Evolutionary conservation across 2,797 vertebrate genomes (phyloP).

Genomic region (Eutrigla gurnardus): DNA sequence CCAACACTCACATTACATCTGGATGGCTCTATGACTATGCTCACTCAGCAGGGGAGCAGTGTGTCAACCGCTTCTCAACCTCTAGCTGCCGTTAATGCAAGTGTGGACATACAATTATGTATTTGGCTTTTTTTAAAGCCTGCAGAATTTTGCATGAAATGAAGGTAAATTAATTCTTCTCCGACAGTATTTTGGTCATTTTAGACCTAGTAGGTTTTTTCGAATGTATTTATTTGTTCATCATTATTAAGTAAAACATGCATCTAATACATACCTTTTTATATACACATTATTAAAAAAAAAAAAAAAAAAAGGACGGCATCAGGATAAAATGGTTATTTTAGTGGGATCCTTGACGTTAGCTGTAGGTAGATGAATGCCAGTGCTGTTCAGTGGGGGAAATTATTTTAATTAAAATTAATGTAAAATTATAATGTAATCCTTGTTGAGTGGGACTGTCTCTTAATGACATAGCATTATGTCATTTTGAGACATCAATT

Average conservation of each 20-base stretch:
- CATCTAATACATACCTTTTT: not conserved
- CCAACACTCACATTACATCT: slow-evolving; percentile 62
- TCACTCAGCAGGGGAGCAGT: slow-evolving; percentile 51
- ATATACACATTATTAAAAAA: not conserved
- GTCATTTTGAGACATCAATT: not conserved
- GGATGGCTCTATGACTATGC: slow-evolving; percentile 75
- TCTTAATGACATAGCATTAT: not conserved
- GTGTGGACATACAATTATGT: slow-evolving; percentile 7
- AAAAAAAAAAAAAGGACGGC: not conserved
- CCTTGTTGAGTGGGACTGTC: not conserved
- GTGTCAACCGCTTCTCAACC: slow-evolving; percentile 33
- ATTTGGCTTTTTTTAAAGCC: slow-evolving; percentile 3
- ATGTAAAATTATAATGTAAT: not conserved
- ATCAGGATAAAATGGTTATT: not conserved
- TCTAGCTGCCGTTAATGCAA: slow-evolving; percentile 20
- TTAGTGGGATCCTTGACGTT: not conserved
- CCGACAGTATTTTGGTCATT: not conserved
- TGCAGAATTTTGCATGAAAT: not conserved
- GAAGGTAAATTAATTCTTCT: not conserved
- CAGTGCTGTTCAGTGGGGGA: not conserved
- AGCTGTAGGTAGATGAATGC: not conserved
- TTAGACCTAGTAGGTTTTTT: not conserved
- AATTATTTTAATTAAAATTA: not conserved
- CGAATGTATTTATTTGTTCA: not conserved
- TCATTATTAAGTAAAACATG: not conserved